phyloP scores from a whole-genome alignment of 2,888 invertebrate genomes.

The Zhengitettix transpicula region DNA sequence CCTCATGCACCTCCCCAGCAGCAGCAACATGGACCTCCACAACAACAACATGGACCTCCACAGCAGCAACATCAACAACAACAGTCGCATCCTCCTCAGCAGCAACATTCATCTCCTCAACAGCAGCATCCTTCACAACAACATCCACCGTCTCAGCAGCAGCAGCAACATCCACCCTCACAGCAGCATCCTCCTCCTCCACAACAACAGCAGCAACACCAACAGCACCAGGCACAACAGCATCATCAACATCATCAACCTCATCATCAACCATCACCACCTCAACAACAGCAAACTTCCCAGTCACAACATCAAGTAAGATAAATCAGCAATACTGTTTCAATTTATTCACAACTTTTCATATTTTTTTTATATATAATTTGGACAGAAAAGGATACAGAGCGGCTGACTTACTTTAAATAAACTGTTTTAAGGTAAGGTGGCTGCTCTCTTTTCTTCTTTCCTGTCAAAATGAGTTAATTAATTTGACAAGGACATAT shows the following conservation, averaged over 20 bases:
- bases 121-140: conserved; percentile 22
- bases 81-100: conserved; percentile 1
- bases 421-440: too few species aligned
- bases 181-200: not conserved
- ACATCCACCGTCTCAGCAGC: conserved; percentile 32
- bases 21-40: not conserved
- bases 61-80: conserved; percentile 2
- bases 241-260: not conserved
- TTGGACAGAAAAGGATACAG: too few species aligned
- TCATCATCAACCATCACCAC: not conserved
- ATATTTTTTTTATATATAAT: too few species aligned
- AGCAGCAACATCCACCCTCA: not conserved
- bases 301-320: not conserved
- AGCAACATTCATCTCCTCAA: not conserved
- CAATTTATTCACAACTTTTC: too few species aligned
- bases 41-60: not conserved
- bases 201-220: not conserved
- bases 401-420: too few species aligned
- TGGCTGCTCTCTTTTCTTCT: too few species aligned
- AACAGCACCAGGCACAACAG: not conserved
- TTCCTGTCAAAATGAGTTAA: too few species aligned
- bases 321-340: too few species aligned
- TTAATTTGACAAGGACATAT: too few species aligned
- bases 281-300: not conserved
- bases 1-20: conserved; percentile 1